A percentile compares a stretch with the other conserved stretches of the same genome.
phyloP scores from a whole-genome alignment of 1,140 invertebrate species.

The Holotrichia oblita region DNA sequence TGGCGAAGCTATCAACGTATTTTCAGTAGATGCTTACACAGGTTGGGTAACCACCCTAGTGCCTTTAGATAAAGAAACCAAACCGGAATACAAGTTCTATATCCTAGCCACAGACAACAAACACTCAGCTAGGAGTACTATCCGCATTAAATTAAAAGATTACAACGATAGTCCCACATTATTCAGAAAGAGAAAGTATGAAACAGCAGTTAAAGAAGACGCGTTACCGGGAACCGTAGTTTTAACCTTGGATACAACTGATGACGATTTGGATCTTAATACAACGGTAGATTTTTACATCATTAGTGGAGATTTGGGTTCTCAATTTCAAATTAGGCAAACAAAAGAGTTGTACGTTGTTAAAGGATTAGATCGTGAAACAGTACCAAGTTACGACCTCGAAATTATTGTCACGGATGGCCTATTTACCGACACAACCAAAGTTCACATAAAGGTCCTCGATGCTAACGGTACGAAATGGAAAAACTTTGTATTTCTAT shows the following conservation, averaged over 20 bases:
- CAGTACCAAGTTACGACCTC: slow-evolving; percentile 72
- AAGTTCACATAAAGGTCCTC: slow-evolving; percentile 75
- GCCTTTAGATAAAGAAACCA: slow-evolving; percentile 82
- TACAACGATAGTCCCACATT: slow-evolving; percentile 89
- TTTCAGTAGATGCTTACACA: slow-evolving; percentile 83
- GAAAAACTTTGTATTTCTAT: background rate
- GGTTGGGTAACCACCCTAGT: slow-evolving; percentile 86
- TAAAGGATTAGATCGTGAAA: slow-evolving; percentile 80
- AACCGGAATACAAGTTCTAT: slow-evolving; percentile 77
- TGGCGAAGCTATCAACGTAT: slow-evolving; percentile 74
- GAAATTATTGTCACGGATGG: slow-evolving; percentile 85
- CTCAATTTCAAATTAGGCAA: slow-evolving; percentile 80
- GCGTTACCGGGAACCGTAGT: slow-evolving; percentile 81
- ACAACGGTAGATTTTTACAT: slow-evolving; percentile 79
- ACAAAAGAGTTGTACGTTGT: slow-evolving; percentile 84
- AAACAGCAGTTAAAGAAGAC: slow-evolving; percentile 79
- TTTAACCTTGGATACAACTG: slow-evolving; percentile 72
- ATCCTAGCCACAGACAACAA: slow-evolving; percentile 85
- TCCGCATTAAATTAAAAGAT: slow-evolving; percentile 81
- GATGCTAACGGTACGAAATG: slow-evolving; percentile 84
- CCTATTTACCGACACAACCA: slow-evolving; percentile 78
- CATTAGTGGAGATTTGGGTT: slow-evolving; percentile 76
- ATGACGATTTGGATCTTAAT: slow-evolving; percentile 73
- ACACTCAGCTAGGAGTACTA: slow-evolving; percentile 74
- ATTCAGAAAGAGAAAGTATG: slow-evolving; percentile 75